A percentile compares a stretch with the other conserved stretches of the same genome.
Conservation (phyloP, 1,140 invertebrate genomes). For the Plectrocnemia conspersa region DNA sequence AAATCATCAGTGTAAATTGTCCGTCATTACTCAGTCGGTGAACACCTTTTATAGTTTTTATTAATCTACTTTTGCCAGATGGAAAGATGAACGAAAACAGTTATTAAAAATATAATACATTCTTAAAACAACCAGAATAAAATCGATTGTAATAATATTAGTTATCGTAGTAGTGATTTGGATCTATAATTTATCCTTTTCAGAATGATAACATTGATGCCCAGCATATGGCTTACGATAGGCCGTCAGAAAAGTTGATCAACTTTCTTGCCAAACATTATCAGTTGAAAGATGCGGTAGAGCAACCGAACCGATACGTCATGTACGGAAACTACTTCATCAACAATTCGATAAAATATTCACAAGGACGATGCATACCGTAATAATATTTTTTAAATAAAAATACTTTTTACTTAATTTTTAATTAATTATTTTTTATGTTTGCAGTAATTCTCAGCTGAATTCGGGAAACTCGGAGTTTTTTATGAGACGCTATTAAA, state of each 20-base stretch:
- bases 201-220: constrained; percentile 27
- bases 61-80: no score
- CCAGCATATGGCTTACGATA: constrained; percentile 30
- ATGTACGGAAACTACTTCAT: constrained; percentile 32
- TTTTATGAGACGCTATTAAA: constrained; percentile 2
- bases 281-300: constrained; percentile 22
- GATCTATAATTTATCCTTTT: constrained; percentile 3
- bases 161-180: neutral
- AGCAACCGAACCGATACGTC: constrained; percentile 32
- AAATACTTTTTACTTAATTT: neutral
- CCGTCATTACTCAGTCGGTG: no score
- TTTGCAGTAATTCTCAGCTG: constrained; percentile 2
- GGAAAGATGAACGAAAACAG: no score
- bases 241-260: constrained; percentile 30
- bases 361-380: constrained; percentile 6
- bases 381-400: constrained; percentile 7
- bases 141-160: no score
- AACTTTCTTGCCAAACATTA: constrained; percentile 31
- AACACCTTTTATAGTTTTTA: no score
- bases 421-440: neutral
- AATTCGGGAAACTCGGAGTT: neutral
- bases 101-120: no score
- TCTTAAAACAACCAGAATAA: no score
- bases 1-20: no score
- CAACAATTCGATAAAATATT: constrained; percentile 8